Percentiles rank a stretch among this genome's conserved stretches.
phyloP scores from a whole-genome alignment of 2,113 vertebrate species.

The Zosterops japonicus region DNA sequence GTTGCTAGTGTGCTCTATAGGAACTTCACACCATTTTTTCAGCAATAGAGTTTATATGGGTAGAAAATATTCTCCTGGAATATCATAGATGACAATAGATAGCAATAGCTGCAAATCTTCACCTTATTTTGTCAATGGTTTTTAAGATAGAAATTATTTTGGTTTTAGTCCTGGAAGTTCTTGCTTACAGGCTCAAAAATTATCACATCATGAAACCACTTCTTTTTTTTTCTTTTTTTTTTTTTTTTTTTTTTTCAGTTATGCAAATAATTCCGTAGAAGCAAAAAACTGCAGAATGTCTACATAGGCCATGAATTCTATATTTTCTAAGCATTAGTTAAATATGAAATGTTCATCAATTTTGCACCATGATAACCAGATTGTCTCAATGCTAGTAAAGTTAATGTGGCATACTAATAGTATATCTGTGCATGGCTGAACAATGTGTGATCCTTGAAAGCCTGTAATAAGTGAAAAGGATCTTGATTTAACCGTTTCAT shows the following conservation, averaged over 20 bases:
- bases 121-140: neutral
- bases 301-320: neutral
- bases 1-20: neutral
- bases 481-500: neutral
- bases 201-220: neutral
- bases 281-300: neutral
- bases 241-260: neutral
- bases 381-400: neutral
- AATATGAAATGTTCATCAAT: neutral
- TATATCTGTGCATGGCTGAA: neutral
- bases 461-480: neutral
- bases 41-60: neutral
- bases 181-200: neutral
- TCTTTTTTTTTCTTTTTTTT: slow-evolving; percentile 17
- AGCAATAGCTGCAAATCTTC: neutral
- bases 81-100: neutral
- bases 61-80: neutral
- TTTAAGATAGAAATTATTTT: neutral
- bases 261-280: neutral
- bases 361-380: neutral
- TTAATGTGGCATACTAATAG: neutral
- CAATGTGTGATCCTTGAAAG: neutral
- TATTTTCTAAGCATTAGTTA: neutral
- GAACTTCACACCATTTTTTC: neutral
- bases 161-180: neutral